These are phyloP conservation scores for Operophtera brumata DNA, from an alignment of 2,888 invertebrate species.

Conservation along the genomic window DNA sequence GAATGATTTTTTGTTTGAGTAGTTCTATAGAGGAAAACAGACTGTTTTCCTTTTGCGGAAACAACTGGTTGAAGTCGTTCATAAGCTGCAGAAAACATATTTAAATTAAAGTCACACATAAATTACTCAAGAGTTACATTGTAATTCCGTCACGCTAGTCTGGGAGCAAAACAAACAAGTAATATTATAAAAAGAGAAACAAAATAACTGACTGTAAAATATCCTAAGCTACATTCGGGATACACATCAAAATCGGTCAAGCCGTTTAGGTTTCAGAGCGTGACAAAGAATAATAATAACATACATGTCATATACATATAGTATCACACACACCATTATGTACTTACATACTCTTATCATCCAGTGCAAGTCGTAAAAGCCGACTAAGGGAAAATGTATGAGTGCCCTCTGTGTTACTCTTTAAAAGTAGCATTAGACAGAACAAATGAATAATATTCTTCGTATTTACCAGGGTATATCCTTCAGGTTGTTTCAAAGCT, in stretches of 20 bases:
- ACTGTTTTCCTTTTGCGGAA: background rate
- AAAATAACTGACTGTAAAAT: no score
- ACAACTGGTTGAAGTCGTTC: background rate
- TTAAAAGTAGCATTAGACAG: background rate
- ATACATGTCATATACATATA: no score
- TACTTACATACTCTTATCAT: no score
- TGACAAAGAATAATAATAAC: no score
- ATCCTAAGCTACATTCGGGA: no score
- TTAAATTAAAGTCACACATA: background rate
- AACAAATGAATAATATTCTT: background rate
- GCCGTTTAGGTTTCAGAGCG: no score
- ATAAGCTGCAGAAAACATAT: background rate
- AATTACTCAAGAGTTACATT: background rate
- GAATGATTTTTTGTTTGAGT: background rate
- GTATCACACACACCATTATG: no score
- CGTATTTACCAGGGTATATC: background rate
- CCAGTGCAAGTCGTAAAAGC: background rate
- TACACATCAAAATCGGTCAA: no score
- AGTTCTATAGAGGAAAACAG: background rate
- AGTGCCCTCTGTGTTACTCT: no score
- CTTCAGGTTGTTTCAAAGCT: background rate
- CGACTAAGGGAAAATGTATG: background rate
- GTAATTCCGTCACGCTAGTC: background rate
- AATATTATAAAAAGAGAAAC: no score
- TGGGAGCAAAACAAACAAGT: no score